Percentiles rank a stretch among this genome's conserved stretches.
Conservation (phyloP, 1,140 invertebrate genomes). For the Atopsyche davidsoni region DNA sequence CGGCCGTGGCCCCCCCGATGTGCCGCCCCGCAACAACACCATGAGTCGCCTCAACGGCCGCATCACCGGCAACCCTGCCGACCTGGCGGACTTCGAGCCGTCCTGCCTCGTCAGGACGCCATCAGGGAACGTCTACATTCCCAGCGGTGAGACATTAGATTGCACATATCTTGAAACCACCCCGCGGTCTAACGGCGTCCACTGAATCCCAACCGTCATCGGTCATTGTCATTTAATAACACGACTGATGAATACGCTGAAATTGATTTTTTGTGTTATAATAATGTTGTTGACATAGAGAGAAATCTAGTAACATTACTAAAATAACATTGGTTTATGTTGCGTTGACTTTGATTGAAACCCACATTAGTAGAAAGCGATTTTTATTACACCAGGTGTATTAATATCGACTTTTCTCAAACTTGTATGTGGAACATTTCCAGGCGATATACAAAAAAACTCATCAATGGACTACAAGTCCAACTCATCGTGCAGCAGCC, state of each 20-base stretch:
- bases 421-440: constrained; percentile 35
- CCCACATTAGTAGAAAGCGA: no score
- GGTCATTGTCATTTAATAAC: no score
- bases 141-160: constrained; percentile 59
- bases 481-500: constrained; percentile 75
- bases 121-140: constrained; percentile 89
- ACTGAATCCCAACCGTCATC: no score
- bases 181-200: no score
- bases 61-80: constrained; percentile 69
- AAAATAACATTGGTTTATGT: no score
- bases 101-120: constrained; percentile 85
- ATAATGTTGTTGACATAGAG: no score
- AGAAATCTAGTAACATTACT: no score
- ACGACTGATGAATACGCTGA: no score
- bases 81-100: constrained; percentile 78
- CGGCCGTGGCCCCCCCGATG: constrained; percentile 71
- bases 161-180: no score
- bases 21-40: constrained; percentile 79
- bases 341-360: no score
- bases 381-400: not conserved
- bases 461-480: constrained; percentile 82
- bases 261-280: no score
- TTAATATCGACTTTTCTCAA: not conserved
- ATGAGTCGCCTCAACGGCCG: constrained; percentile 83
- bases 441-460: constrained; percentile 80